phyloP scores from a whole-genome alignment of 2,113 vertebrate genomes.

The Callithrix jacchus region DNA sequence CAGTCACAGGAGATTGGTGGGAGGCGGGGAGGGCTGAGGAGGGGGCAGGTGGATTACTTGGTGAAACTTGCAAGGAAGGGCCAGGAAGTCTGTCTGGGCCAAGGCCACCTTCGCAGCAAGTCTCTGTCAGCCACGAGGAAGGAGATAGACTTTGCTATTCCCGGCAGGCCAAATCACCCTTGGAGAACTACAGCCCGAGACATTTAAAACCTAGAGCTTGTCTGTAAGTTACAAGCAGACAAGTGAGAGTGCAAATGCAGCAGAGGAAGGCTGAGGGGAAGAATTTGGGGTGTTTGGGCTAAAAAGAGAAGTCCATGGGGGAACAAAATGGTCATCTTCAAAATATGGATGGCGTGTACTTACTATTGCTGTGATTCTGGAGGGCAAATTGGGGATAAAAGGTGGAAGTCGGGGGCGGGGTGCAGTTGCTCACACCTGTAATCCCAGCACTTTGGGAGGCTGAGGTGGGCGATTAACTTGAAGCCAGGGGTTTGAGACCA shows the following conservation, averaged over 20 bases:
- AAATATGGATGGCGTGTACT: background rate
- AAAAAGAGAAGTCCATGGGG: background rate
- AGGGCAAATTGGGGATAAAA: background rate
- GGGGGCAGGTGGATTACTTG: background rate
- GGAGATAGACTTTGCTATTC: no score
- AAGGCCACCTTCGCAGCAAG: rapidly evolving
- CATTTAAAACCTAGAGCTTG: background rate
- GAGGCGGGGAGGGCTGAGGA: no score
- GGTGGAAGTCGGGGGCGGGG: background rate
- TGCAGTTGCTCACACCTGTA: no score
- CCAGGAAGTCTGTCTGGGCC: background rate
- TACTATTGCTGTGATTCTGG: background rate
- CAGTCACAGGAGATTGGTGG: rapidly evolving
- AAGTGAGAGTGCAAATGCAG: rapidly evolving
- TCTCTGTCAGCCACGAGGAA: rapidly evolving
- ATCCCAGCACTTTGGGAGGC: no score
- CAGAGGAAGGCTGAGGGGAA: background rate
- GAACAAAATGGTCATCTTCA: background rate
- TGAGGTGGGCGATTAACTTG: no score
- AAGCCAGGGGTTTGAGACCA: no score
- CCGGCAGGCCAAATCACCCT: background rate
- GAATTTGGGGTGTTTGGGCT: background rate
- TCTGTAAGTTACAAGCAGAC: background rate
- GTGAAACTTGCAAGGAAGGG: background rate
- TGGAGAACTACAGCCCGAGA: background rate